phyloP scores from a whole-genome alignment of 2,797 vertebrate species.

The Chaunax sp. region DNA sequence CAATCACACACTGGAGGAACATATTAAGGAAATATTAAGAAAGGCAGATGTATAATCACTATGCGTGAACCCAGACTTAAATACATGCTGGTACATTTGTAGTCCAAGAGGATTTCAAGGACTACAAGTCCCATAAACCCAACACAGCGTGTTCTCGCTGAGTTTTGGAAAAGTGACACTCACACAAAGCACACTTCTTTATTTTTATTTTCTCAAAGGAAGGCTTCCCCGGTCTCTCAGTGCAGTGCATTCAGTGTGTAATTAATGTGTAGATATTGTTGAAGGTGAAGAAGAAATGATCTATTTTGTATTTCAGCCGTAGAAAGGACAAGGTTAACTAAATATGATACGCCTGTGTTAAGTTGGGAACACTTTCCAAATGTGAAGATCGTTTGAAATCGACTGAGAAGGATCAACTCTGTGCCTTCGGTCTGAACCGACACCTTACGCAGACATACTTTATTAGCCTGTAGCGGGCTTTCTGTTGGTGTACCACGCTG shows the following conservation, averaged over 20 bases:
- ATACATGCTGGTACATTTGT: conserved; percentile 50
- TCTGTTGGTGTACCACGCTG: not conserved
- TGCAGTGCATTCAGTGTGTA: conserved; percentile 81
- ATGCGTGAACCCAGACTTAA: conserved; percentile 25
- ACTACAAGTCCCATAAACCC: conserved; percentile 39
- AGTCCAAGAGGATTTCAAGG: conserved; percentile 58
- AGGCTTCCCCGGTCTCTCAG: conserved; percentile 62
- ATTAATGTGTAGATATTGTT: conserved; percentile 87
- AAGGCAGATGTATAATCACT: conserved; percentile 24
- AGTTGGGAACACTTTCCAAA: conserved; percentile 44
- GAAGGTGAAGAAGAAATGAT: conserved; percentile 77
- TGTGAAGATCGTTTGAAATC: conserved; percentile 21
- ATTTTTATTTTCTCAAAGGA: conserved; percentile 58
- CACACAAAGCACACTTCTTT: conserved; percentile 78
- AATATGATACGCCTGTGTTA: conserved; percentile 77
- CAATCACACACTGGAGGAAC: no score
- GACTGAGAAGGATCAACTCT: conserved; percentile 17
- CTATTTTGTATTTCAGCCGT: conserved; percentile 86
- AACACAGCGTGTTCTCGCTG: conserved; percentile 14
- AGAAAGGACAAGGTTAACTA: conserved; percentile 60
- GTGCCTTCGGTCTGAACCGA: conserved; percentile 55
- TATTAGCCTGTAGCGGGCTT: no score
- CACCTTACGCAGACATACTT: conserved; percentile 39
- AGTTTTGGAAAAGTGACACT: conserved; percentile 30
- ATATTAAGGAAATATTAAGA: no score